Base-by-base conservation (phyloP, 2,888 invertebrate genomes). In the Noctua janthe region DNA sequence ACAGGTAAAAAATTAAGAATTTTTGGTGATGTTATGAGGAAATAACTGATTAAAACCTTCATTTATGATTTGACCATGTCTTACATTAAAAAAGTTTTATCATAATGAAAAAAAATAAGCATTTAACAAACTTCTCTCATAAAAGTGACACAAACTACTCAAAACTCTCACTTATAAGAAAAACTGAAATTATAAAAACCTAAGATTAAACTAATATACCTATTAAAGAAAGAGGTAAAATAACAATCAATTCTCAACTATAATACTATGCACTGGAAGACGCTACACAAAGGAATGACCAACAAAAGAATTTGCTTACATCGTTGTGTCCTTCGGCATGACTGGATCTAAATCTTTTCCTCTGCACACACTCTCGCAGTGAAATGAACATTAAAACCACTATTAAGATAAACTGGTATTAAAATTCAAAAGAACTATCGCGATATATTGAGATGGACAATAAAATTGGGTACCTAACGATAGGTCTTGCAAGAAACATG, bases 381-480 rank as follows among this genome's bases (percentile, higher is more conserved):
- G 39, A 51, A 49, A 43, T 35, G 2, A 47, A 39, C 51, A 69
- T 80, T 10, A 35, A 23, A 6, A 39, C 17, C 20, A 59, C 29
- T 39, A 56, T 2, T 54, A 20, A 7, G 5, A 15, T 51, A 20
- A 43, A 1, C 35, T 8, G 64, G 6, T 72, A 43, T 39, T 10
- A 10, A 71, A 49, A 71, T 47, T 49, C 39, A 10, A 71, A 15
- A 47, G 10, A 67, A 67, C 20, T n/a, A 56, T 15, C 39, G 15
- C 54, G 54, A 47, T 51, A 2, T 51, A 20, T 35, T 15, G 47
- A 15, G 67, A 47, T 82, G 54, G 67, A 39, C 62, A 76, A 4
- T 47, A 13, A 6, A 67, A 82, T 81, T 75, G 82, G n/a, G 43
- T 67, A 29, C 29, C 29, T 29, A 74, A 81, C 43, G 39, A 49